Evolutionary conservation across 2,113 vertebrate genomes (phyloP), one percentile per base, ranked within the genome.

Genomic region (Misgurnus anguillicaudatus): DNA sequence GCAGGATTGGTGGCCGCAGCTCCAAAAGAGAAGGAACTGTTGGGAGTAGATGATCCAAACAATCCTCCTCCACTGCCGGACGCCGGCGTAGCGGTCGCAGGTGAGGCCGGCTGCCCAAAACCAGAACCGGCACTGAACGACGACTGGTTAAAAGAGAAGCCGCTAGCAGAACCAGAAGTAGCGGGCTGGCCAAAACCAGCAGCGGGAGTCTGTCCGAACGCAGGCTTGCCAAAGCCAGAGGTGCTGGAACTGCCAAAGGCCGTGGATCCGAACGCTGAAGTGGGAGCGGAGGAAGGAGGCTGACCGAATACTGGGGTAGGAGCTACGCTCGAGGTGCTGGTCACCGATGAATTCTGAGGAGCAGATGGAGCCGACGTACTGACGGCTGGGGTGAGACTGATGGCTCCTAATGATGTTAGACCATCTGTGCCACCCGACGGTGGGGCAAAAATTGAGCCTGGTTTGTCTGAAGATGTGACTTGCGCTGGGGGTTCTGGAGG

Each of bases 1-100:
- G 89, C 91, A 60, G 93, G 90, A 90, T 86, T 0, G 92, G 93
- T 87, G 0, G 87, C 78, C 83, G 86, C 89, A 9, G 92, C 67
- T 11, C 92, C 95, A 0, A 99, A 99, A 0, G 96, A 94, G 83
- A 99, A 98, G 19, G 94, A 93, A 80, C 88, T 93, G 76, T 85
- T 93, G 19, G 92, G 72, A 81, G 83, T 92, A 0, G 93, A 60
- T 0, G 93, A 69, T 0, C 95, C 95, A 0, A 99, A 99, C 21
- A 94, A 91, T 4, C 58, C 90, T 0, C 89, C 91, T 0, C 89
- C 92, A 0, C 88, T 89, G 41, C 91, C 85, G 11, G 57, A 67
- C 13, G 76, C 83, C 0, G 82, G 75, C 2, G 72, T 67, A 17
- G 75, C 82, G 0, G 94, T 89, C 0, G 91, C 70, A 8, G 90